A percentile compares a stretch with the other conserved stretches of the same genome.
Conservation (phyloP, 2,888 invertebrate genomes). For the Nemotelus pantherinus region DNA sequence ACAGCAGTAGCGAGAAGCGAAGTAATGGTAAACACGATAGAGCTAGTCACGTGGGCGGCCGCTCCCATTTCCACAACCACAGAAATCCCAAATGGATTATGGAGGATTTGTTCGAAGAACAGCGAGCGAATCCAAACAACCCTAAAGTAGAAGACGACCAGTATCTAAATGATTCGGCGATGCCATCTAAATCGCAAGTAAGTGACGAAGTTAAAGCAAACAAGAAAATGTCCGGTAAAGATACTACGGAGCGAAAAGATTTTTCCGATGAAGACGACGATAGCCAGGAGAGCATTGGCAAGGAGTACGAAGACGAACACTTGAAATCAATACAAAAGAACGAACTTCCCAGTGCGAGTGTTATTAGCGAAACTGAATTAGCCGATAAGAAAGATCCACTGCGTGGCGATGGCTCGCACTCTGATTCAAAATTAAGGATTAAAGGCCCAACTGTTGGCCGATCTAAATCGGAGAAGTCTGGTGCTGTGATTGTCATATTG, state of each 20-base stretch:
- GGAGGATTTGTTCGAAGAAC: constrained; percentile 59
- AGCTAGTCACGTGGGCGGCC: background rate
- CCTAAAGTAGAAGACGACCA: constrained; percentile 49
- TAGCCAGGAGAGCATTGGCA: constrained; percentile 45
- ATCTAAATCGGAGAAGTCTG: background rate
- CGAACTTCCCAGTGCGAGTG: constrained; percentile 58
- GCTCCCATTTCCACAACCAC: constrained; percentile 55
- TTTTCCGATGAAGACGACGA: constrained; percentile 47
- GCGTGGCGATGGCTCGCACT: background rate
- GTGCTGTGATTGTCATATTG: background rate
- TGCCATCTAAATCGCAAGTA: constrained; percentile 49
- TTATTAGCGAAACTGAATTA: constrained; percentile 52
- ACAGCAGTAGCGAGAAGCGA: constrained; percentile 48
- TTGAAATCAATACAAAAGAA: constrained; percentile 54
- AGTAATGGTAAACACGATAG: constrained; percentile 54
- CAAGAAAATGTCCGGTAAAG: constrained; percentile 43
- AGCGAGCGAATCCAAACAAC: constrained; percentile 53
- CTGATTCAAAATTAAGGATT: background rate
- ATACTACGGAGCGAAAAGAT: constrained; percentile 21
- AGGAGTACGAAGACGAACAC: constrained; percentile 48
- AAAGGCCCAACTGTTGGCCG: background rate
- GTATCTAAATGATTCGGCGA: constrained; percentile 45
- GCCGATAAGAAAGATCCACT: constrained; percentile 15
- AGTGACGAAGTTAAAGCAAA: constrained; percentile 40
- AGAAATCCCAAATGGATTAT: constrained; percentile 54